Evolutionary conservation across 2,113 vertebrate species (phyloP), one percentile per base, ranked within the genome.

Genomic region (Leucoraja erinaceus): DNA sequence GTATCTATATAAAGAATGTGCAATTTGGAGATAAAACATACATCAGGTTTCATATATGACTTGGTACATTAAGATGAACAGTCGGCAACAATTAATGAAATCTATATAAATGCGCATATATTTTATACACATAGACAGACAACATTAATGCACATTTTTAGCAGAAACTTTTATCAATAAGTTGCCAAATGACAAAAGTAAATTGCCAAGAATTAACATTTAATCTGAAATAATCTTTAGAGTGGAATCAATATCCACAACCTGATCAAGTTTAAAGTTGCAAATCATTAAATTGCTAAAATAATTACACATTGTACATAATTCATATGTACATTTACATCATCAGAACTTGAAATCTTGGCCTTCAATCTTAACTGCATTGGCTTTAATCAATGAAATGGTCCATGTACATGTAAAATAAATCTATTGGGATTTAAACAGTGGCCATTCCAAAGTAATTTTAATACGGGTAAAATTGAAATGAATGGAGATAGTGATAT

Each of bases 191-290:
- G 63, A 4, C 31, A 68, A 90, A 90, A 70, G 63, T 33, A 63
- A 90, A 90, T 47, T 90, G 86, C 63, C 86, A 90, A 68, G 86
- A 90, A 61, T 38, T 31, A 90, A 90, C 88, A 47, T 61, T 66
- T 31, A 20, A 70, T 25, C 63, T 38, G 88, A 90, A 90, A 31
- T 63, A 90, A 70, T 31, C 63, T 38, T 70, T n/a, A 90, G 33
- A 70, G 63, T 0, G 68, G n/a, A 90, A 90, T 81, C 78, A 66
- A 61, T 66, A 54, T 66, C 63, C 59, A 31, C 28, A 90, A 90
- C 22, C 66, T n/a, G 38, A 70, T 90, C 88, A 90, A 70, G 66
- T 90, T 68, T 66, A 59, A 90, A 10, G 47, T 7, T 59, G 56
- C 12, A 70, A 70, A 90, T 90, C 31, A 78, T 78, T 61, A 66